Conservation (phyloP, 2,113 vertebrate species). For the Ammodytes marinus region DNA sequence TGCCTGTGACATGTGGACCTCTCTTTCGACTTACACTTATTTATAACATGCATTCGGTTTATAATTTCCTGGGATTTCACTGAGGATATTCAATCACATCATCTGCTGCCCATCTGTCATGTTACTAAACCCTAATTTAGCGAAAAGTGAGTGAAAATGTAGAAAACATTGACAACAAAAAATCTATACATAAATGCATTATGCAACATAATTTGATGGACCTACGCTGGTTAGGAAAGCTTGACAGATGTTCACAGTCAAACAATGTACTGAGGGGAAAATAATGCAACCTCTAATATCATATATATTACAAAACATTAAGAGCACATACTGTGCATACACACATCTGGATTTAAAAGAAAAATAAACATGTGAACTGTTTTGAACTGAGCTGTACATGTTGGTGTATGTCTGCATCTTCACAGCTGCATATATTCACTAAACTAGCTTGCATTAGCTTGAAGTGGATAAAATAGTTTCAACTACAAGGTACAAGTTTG, state of each 20-base stretch:
- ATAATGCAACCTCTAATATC: neutral
- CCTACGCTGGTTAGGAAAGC: neutral
- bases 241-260: slow-evolving; percentile 43
- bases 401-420: neutral
- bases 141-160: neutral
- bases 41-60: neutral
- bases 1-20: neutral
- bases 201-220: neutral
- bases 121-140: neutral
- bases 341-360: slow-evolving; percentile 41
- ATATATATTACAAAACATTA: slow-evolving; percentile 28
- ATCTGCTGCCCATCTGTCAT: neutral
- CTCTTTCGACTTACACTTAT: neutral
- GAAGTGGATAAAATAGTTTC: neutral
- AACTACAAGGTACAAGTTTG: neutral
- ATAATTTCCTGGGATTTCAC: neutral
- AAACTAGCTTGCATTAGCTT: neutral
- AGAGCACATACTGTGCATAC: neutral
- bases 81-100: neutral
- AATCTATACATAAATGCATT: too few species aligned
- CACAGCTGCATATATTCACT: neutral
- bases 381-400: neutral
- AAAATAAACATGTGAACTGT: slow-evolving; percentile 30
- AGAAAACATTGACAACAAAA: neutral
- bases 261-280: neutral